Conservation (phyloP, 2,888 invertebrate species). For the Idaea biselata region DNA sequence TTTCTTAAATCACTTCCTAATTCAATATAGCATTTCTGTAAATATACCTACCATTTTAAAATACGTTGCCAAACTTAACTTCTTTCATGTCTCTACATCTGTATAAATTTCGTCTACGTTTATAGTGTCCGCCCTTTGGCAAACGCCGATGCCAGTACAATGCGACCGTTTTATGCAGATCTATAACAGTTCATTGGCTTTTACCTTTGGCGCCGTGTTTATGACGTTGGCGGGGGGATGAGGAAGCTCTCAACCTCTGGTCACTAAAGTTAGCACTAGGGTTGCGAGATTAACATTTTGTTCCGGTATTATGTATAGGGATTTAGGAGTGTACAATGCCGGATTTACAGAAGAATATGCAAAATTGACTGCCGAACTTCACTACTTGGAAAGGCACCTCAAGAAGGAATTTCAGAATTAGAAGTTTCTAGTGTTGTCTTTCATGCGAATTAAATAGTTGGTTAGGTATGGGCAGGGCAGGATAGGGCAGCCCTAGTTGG, state of each 20-base stretch:
- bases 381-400: too few relatives aligned
- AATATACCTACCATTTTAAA: constrained; percentile 24
- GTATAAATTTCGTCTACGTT: constrained; percentile 32
- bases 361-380: constrained; percentile 14
- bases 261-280: constrained; percentile 44
- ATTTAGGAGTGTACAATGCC: constrained; percentile 27
- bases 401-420: not conserved
- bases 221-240: constrained; percentile 36
- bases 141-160: constrained; percentile 49
- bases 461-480: not conserved
- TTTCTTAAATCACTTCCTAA: constrained; percentile 15
- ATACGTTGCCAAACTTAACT: constrained; percentile 29
- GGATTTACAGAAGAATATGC: constrained; percentile 12
- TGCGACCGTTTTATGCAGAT: constrained; percentile 43
- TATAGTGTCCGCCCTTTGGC: constrained; percentile 58
- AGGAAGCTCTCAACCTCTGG: constrained; percentile 46
- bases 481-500: constrained; percentile 32
- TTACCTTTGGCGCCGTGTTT: constrained; percentile 29
- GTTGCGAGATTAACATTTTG: constrained; percentile 35
- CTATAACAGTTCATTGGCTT: constrained; percentile 53
- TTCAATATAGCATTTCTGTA: constrained; percentile 22
- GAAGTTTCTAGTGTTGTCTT: constrained; percentile 14
- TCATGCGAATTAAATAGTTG: constrained; percentile 8
- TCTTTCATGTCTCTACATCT: constrained; percentile 32
- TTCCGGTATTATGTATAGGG: constrained; percentile 29